These are phyloP conservation scores for Carposina sasakii DNA, from an alignment of 1,140 invertebrate genomes.

Conservation along the genomic window DNA sequence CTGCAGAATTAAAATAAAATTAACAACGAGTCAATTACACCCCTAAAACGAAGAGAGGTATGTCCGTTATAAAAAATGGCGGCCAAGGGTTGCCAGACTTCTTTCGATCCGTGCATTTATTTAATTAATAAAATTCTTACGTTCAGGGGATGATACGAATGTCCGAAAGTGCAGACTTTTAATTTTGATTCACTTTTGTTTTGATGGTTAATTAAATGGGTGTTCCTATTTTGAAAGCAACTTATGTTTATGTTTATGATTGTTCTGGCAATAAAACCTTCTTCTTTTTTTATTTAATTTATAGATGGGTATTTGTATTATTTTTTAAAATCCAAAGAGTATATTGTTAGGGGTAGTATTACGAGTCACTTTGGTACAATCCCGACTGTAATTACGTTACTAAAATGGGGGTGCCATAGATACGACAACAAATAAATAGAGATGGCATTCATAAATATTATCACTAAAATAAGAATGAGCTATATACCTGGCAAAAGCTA, in stretches of 20 bases:
- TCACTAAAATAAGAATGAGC: too few species aligned
- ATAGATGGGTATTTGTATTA: slow-evolving; percentile 6
- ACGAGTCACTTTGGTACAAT: slow-evolving; percentile 67
- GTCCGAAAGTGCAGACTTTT: too few species aligned
- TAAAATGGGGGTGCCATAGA: slow-evolving; percentile 44
- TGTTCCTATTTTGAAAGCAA: too few species aligned
- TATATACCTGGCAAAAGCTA: too few species aligned
- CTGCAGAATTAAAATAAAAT: slow-evolving; percentile 49
- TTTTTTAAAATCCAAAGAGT: slow-evolving; percentile 31
- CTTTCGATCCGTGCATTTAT: slow-evolving; percentile 64
- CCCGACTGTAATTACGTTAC: slow-evolving; percentile 65
- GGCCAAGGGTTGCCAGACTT: slow-evolving; percentile 62
- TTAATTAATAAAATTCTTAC: slow-evolving; percentile 71
- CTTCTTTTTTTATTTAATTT: too few species aligned
- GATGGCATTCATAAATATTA: too few species aligned
- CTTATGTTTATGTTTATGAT: too few species aligned
- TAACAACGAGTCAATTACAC: slow-evolving; percentile 57
- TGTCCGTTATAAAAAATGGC: slow-evolving; percentile 54
- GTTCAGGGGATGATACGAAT: slow-evolving; percentile 38
- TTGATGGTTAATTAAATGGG: too few species aligned
- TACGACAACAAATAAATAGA: slow-evolving; percentile 4
- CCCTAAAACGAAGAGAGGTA: slow-evolving; percentile 56
- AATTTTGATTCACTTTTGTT: too few species aligned
- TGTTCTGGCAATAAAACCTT: too few species aligned
- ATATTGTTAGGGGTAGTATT: slow-evolving; percentile 54